Conservation (phyloP, 1,140 invertebrate species). For the Lasioglossum baleicum region DNA sequence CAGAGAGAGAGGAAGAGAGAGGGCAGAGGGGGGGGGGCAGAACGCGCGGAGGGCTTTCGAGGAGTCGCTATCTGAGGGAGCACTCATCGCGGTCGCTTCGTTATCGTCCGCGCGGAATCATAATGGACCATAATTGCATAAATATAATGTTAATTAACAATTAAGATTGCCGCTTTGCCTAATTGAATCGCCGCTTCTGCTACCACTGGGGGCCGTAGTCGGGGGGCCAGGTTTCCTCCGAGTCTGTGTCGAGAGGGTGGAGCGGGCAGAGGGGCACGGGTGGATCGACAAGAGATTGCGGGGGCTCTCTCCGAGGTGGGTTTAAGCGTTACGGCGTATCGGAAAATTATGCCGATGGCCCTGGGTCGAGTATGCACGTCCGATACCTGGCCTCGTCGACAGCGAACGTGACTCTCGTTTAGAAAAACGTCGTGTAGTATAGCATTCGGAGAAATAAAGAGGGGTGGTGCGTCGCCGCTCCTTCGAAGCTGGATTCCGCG, state of each 20-base stretch:
- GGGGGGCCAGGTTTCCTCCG: conserved; percentile 3
- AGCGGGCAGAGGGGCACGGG: too few relatives aligned
- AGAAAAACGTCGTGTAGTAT: conserved; percentile 20
- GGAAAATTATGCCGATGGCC: conserved; percentile 69
- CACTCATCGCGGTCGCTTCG: conserved; percentile 56
- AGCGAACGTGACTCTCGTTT: conserved; percentile 9
- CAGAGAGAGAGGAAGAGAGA: background rate
- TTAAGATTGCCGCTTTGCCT: conserved; percentile 72
- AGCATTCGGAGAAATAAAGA: conserved; percentile 10
- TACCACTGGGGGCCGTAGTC: conserved; percentile 3
- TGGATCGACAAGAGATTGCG: background rate
- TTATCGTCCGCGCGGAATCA: conserved; percentile 66
- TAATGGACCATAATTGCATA: conserved; percentile 74
- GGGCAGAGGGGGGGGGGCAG: background rate
- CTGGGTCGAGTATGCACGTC: conserved; percentile 20
- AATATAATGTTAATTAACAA: conserved; percentile 77
- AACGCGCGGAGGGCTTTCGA: conserved; percentile 1
- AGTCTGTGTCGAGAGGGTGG: too few relatives aligned
- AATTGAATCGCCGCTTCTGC: conserved; percentile 71
- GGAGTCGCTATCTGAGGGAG: conserved; percentile 51
- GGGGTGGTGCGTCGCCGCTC: background rate
- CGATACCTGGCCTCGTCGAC: conserved; percentile 28
- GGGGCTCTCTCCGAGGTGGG: conserved; percentile 45
- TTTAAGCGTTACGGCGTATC: conserved; percentile 67
- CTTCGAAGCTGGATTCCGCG: background rate